These are phyloP conservation scores for Falco berigora DNA, from an alignment of 2,797 vertebrate species.

Conservation along the genomic window DNA sequence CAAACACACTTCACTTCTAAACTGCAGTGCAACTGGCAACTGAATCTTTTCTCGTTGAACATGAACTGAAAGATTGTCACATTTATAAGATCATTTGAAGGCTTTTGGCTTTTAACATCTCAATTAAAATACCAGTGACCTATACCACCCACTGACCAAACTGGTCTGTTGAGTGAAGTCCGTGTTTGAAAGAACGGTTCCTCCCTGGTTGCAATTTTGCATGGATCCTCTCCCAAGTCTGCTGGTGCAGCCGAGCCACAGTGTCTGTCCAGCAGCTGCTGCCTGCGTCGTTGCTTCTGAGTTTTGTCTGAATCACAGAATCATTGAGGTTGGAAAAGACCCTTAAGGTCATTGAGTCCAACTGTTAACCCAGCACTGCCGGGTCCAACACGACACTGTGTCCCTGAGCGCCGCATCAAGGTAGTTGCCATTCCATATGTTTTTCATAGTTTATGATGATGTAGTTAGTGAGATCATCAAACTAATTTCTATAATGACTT, in stretches of 20 bases:
- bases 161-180: not conserved
- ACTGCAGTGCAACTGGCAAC: not conserved
- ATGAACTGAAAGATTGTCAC: not conserved
- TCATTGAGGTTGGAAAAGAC: not conserved
- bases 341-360: not conserved
- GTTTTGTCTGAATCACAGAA: not conserved
- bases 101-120: not conserved
- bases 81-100: not conserved
- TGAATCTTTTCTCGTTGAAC: not conserved
- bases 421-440: not conserved
- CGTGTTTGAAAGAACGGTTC: not conserved
- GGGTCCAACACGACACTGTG: not conserved
- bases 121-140: not conserved
- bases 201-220: not conserved
- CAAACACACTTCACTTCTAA: not conserved
- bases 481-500: not conserved
- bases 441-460: not conserved
- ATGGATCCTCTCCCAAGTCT: not conserved
- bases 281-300: not conserved
- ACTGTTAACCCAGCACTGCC: not conserved
- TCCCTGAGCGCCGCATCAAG: not conserved
- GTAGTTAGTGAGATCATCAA: not conserved
- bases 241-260: not conserved
- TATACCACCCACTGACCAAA: not conserved
- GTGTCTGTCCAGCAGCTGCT: not conserved